Evolutionary conservation across 2,113 vertebrate species (phyloP), one percentile per base, ranked within the genome.

Genomic region (Seriola quinqueradiata): DNA sequence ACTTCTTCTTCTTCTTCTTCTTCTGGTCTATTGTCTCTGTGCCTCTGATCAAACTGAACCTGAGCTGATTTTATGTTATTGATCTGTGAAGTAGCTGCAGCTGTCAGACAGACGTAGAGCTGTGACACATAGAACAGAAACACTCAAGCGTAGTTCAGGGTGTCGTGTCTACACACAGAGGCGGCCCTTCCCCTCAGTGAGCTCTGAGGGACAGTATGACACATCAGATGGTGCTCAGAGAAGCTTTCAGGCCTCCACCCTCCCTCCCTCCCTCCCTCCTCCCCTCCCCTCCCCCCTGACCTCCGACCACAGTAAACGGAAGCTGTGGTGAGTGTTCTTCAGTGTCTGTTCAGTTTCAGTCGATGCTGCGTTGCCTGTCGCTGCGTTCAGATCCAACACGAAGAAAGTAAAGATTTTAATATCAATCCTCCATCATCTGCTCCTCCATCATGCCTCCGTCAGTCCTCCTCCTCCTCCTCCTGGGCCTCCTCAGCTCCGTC

Each of bases 381-480:
- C 67, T 63, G 1, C 8, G 40, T 21, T 28, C 28, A 19, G 14
- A 11, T 32, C 0, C 19, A 21, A 58, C 63, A 32, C 5, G 42
- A 69, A 3, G 32, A 65, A 7, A 42, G 48, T 14, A 70, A 28
- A 40, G 1, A 36, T 72, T 55, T 4, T 1, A 10, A 9, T 19
- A 32, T 8, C 8, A 28, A 12, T 52, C 6, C 2, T 60, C 9
- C 40, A 8, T 42, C 52, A 7, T 2, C 28, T 4, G 1, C 38
- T 75, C 38, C 50, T n/a, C 9, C 59, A 10, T 9, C 83, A 88
- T 91, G 90, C 17, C 73, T 69, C 54, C 78, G 0, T 36, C 78
- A 4, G 0, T 72, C 54, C 3, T 77, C 44, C 12, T 84, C 38
- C 13, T 71, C 48, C 54, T 84, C 70, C n/a, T 80, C 28, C 65